phyloP scores from a whole-genome alignment of 2,113 vertebrate species.

The Helogale parvula region DNA sequence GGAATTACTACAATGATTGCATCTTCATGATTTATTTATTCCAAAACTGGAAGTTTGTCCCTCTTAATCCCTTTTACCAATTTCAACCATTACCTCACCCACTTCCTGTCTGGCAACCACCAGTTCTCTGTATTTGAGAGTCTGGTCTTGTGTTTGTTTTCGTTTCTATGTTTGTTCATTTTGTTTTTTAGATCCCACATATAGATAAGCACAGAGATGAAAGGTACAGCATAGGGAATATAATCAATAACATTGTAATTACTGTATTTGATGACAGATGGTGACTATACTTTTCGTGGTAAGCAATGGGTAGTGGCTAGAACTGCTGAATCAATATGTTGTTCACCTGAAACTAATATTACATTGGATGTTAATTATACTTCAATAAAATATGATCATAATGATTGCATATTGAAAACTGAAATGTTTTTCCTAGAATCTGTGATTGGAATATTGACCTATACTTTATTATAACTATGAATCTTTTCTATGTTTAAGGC shows the following conservation, averaged over 20 bases:
- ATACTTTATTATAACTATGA: neutral
- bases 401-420: neutral
- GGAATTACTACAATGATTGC: neutral
- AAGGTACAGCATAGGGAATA: neutral
- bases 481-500: neutral
- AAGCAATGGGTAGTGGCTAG: neutral
- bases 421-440: neutral
- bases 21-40: neutral
- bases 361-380: neutral
- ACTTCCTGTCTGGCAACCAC: neutral
- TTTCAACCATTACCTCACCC: neutral
- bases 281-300: neutral
- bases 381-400: neutral
- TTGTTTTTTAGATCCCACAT: neutral
- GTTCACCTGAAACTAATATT: neutral
- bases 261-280: neutral
- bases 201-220: neutral
- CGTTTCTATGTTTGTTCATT: neutral
- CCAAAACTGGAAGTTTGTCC: neutral
- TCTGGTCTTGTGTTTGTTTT: neutral
- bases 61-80: neutral
- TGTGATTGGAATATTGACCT: neutral
- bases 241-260: neutral
- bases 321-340: neutral
- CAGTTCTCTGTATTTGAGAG: neutral